Percentiles rank a stretch among this genome's conserved stretches.
Conservation (phyloP, 2,113 vertebrate genomes). For the Phaethornis superciliosus region DNA sequence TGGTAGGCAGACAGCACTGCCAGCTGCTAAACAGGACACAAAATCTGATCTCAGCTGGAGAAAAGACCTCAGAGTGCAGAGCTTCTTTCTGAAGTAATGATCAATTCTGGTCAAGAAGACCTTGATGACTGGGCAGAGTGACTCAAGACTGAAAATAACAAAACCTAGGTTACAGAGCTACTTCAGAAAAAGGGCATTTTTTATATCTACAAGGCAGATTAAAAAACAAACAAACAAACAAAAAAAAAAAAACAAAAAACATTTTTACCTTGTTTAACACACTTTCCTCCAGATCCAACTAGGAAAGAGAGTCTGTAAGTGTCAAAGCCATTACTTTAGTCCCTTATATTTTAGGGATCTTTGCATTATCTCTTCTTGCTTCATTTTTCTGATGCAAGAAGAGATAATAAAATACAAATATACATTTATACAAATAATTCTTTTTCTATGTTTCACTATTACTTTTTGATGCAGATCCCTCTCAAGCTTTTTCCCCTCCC, state of each 20-base stretch:
- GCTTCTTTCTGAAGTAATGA: background rate
- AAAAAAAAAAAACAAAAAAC: no score
- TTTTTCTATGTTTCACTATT: background rate
- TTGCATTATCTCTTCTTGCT: no score
- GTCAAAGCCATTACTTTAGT: background rate
- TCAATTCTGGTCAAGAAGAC: background rate
- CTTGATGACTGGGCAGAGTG: background rate
- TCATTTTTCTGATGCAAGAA: background rate
- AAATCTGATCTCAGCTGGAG: background rate
- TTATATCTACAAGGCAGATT: background rate
- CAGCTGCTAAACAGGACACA: background rate
- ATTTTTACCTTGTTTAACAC: background rate
- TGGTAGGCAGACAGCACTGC: background rate
- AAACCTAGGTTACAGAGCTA: background rate
- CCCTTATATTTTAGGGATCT: background rate
- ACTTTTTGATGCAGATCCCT: background rate
- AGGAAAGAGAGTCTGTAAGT: background rate
- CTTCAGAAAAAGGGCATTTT: background rate
- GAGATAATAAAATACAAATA: background rate
- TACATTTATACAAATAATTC: background rate
- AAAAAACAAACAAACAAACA: no score
- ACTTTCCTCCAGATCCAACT: background rate
- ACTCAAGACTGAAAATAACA: background rate
- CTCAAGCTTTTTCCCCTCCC: background rate
- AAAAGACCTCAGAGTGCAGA: background rate